Base-by-base conservation (phyloP, 1,140 invertebrate species). In the Aethina tumida region DNA sequence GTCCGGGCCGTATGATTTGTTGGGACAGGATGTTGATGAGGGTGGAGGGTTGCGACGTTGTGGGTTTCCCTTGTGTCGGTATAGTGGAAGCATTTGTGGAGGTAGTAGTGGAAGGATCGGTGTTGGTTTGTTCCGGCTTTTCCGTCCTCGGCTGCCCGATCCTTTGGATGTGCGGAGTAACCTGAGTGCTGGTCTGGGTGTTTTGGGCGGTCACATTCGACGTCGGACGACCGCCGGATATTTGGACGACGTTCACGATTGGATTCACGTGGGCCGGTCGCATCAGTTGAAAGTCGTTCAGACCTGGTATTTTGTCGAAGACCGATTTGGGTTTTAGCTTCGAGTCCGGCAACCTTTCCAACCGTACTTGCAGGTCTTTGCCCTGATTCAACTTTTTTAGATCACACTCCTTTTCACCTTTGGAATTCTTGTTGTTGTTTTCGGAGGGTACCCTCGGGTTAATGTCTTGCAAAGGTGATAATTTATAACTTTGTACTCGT, bases 211-310 rank as follows among this genome's bases (percentile, higher is more conserved):
- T 35, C 8, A 50, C 50, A 24, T 27, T 48, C 9, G 48, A 35
- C 15, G 45, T 43, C 5, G 44, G 19, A 26, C 52, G 39, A 14
- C 47, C 39, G 3, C 53, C 56, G 0, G 70, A 65, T 7, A 75
- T 50, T 41, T 75, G 74, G 2, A 76, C 73, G 0, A 77, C 68
- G 45, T 77, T 72, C 2, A 77, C 69, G 0, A 71, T 71, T 1
- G 67, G 61, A 29, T 70, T 60, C 5, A 69, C 59, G 14, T 64
- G 52, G 3, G 60, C 58, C 2, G 73, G 70, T 10, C 67, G 56
- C 42, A 75, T 68, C 63, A 75, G 68, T 26, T 71, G 66, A 35
- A 71, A 52, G 19, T 70, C 65, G 41, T 67, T 68, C 20, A 74
- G 41, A 17, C 70, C 70, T 8, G 70, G 70, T 13, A 73, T 60